Base-by-base conservation (phyloP, 2,113 vertebrate species). In the Calidris pugnax region DNA sequence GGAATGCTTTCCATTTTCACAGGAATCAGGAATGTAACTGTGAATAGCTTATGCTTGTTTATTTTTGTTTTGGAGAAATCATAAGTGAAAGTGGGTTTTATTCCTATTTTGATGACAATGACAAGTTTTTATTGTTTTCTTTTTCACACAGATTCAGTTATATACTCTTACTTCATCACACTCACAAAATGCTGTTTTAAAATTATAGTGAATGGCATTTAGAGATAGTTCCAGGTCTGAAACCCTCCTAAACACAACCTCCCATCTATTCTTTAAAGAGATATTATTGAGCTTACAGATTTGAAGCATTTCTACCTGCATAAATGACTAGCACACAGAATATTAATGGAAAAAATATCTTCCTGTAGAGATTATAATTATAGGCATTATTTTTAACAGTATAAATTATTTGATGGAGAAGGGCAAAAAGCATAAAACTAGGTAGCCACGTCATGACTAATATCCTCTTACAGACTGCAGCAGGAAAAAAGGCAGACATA, bases 51-150 rank as follows among this genome's bases (percentile, higher is more conserved):
- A 16, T 3, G 0, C 27, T 85, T 77, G 5, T 43, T 75, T 59
- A 17, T 0, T 51, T 73, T 57, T 69, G 33, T 64, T 93, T 50
- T 47, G 17, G 17, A 5, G 4, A 86, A 90, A 55, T 12, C 20
- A 14, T 28, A 57, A 66, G 3, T 1, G 10, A 37, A 88, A 76
- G 7, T 12, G 39, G 2, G 2, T 0, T 3, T 33, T 77, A 2
- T 55, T 69, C 18, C 47, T 67, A 5, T 81, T 89, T 94, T 64
- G 1, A 24, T 50, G 14, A 10, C 3, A 80, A 15, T 67, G 3
- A 14, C 23, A 63, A n/a, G 5, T 10, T 86, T 76, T 86, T 41
- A 45, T 48, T 64, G 30, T 23, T 63, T 77, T 62, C 0, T 22
- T 75, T 67, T 83, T 50, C 15, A 41, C 23, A 43, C 21, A 24